Base-by-base conservation (phyloP, 2,113 vertebrate genomes). In the Boleophthalmus pectinirostris region DNA sequence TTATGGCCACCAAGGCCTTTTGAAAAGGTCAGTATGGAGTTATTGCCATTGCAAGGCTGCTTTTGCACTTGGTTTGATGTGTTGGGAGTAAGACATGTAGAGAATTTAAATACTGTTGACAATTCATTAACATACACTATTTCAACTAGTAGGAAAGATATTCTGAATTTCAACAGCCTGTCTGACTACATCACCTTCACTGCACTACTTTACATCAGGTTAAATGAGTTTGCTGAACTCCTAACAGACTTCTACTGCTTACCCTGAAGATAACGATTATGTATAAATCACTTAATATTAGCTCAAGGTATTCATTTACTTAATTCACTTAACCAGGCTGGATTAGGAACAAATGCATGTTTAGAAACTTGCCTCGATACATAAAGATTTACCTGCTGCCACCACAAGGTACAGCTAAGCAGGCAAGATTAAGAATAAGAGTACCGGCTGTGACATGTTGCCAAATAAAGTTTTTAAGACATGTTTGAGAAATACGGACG, bases 341-440 rank as follows among this genome's bases (percentile, higher is more conserved):
- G 84, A 90, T 86, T 88, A 86, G 75, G 83, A 81, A 74, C 64
- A 77, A 86, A 86, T 80, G 80, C 76, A 69, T 84, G 72, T 90
- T 89, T 82, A 72, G 63, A 78, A 74, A 85, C 67, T 72, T 85
- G 74, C 79, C 79, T 63, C 56, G 70, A 73, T 75, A 72, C 51
- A 3, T 47, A 35, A 8, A 66, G 21, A 57, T 68, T 69, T 73
- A 84, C 82, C 82, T 90, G 82, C 82, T 79, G 67, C 56, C 69
- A 81, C 79, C 68, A 12, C 38, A 29, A 43, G 57, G 38, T 43
- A 23, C 45, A 12, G 8, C 76, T 56, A 56, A 56, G 53, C 23
- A 24, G 61, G 43, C 12, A 64, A 43, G 20, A 38, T 38, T 64
- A 35, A n/a, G 14, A 24, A 10, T n/a, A 64, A 64, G 61, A 9